Evolutionary conservation across 1,140 invertebrate species (phyloP).

Genomic region (Meloidogyne exigua): DNA sequence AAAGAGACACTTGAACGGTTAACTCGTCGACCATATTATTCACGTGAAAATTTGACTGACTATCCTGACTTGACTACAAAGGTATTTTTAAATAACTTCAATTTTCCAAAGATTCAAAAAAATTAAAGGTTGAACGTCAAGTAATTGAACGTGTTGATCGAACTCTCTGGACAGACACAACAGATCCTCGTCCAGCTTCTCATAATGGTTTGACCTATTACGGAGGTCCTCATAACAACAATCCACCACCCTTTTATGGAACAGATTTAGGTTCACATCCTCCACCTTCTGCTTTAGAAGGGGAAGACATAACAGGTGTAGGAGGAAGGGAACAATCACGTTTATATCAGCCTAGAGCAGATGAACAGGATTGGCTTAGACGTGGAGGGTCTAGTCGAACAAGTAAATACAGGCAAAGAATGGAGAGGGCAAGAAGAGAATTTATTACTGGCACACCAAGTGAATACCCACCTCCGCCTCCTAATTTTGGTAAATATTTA

Average conservation of each 20-base stretch:
- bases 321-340: constrained; percentile 40
- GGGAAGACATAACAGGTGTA: constrained; percentile 15
- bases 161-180: constrained; percentile 58
- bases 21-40: constrained; percentile 59
- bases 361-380: constrained; percentile 44
- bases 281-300: background rate
- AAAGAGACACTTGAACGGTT: constrained; percentile 60
- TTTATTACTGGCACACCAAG: constrained; percentile 38
- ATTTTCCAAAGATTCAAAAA: background rate
- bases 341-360: constrained; percentile 47
- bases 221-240: constrained; percentile 23
- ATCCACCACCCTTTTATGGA: constrained; percentile 28
- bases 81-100: constrained; percentile 22
- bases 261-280: background rate
- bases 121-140: constrained; percentile 46
- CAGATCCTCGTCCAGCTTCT: constrained; percentile 26
- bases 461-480: constrained; percentile 9
- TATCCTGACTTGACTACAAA: constrained; percentile 54
- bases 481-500: background rate
- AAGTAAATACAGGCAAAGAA: constrained; percentile 51
- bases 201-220: constrained; percentile 11
- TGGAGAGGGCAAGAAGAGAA: constrained; percentile 54
- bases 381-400: constrained; percentile 47
- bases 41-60: constrained; percentile 51
- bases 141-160: constrained; percentile 62